A percentile compares a stretch with the other conserved stretches of the same genome.
phyloP scores from a whole-genome alignment of 2,113 vertebrate species.

The Pampusana beccarii region DNA sequence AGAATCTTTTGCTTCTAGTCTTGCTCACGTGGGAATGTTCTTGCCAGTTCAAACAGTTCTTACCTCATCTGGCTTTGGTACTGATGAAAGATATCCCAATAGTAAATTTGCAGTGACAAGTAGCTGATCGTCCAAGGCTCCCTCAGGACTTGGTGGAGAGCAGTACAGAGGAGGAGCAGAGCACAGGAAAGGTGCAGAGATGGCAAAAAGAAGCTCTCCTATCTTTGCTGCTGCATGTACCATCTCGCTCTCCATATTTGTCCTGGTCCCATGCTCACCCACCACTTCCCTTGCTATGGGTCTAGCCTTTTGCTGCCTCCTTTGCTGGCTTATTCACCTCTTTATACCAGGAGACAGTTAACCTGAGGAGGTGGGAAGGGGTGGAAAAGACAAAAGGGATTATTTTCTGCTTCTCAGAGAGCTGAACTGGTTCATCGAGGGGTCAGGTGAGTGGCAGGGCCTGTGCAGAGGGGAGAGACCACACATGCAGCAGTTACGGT shows the following conservation, averaged over 20 bases:
- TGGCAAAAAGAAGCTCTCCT: neutral
- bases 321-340: neutral
- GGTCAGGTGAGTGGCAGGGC: neutral
- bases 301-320: neutral
- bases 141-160: neutral
- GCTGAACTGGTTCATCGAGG: neutral
- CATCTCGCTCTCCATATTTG: fast-evolving
- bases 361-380: neutral
- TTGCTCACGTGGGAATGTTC: neutral
- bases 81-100: neutral
- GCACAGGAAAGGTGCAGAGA: neutral
- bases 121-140: neutral
- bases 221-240: neutral
- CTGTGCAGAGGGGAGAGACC: neutral
- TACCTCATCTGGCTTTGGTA: neutral
- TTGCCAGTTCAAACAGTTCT: neutral
- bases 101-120: neutral
- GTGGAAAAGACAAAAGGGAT: neutral
- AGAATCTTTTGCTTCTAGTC: neutral
- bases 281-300: neutral
- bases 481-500: neutral
- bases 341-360: neutral
- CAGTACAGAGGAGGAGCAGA: neutral
- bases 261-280: neutral
- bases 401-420: neutral